Base-by-base conservation (phyloP, 1,140 invertebrate genomes). In the Leptopilina boulardi region DNA sequence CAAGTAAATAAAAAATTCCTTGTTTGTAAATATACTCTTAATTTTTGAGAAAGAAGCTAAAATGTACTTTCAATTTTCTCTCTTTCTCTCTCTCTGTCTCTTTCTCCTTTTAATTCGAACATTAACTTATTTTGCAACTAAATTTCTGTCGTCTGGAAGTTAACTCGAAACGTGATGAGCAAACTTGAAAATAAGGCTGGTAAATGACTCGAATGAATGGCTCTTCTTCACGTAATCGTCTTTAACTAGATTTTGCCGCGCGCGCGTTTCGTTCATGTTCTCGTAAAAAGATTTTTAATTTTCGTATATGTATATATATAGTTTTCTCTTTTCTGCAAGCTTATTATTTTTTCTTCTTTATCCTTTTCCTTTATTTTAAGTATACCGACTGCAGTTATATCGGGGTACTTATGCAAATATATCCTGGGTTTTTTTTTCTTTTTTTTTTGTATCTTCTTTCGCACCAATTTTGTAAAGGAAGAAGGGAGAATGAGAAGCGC, bases 141-240 rank as follows among this genome's bases (percentile, higher is more conserved):
- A 66, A 26, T 30, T 66, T 66, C 1, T 66, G 15, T 30, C 13
- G 59, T 66, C 59, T 66, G 23, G 13, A 34, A n/a, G 23, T 66
- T 66, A 66, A 15, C 21, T 66, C 21, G 59, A 66, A 66, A 26
- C 59, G 26, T 66, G 59, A 66, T 66, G 59, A 66, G 15, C 59
- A 66, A 66, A 66, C 26, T 66, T 66, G 59, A 66, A 66, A 66
- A 66, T 34, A 66, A 66, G 23, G 9, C 59, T 66, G 47, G 2
- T 21, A 21, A 66, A 66, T 66, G 26, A 66, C 59, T 30, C 59
- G 23, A 66, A 66, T 66, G 59, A 66, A 66, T 34, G 26, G 59
- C 59, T 66, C 59, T 30, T 15, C 23, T 66, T 66, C 13, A n/a
- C 15, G 19, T 30, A 59, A 23, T 59, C 23, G 56, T 30, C 56